Conservation (phyloP, 2,113 vertebrate species). For the Urocolius indicus region DNA sequence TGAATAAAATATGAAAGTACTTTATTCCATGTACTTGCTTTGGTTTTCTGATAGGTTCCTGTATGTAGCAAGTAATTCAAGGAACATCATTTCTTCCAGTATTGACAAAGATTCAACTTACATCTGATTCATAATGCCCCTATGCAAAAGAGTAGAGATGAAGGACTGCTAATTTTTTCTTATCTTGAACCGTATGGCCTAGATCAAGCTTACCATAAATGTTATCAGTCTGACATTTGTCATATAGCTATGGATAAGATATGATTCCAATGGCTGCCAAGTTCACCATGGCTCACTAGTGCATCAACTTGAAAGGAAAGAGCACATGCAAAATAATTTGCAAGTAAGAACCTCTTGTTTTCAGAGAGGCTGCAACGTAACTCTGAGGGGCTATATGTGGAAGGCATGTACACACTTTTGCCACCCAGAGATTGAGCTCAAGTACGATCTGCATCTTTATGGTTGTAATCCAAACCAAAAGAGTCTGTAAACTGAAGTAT, state of each 20-base stretch:
- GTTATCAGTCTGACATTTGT: neutral
- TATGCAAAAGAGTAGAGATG: neutral
- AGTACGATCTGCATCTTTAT: neutral
- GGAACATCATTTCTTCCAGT: neutral
- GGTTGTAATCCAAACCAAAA: neutral
- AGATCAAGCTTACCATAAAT: neutral
- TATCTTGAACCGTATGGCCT: neutral
- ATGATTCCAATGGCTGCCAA: neutral
- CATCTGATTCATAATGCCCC: neutral
- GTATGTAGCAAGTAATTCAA: neutral
- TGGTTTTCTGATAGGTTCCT: neutral
- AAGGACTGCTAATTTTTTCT: neutral
- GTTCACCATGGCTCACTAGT: neutral
- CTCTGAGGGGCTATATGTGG: neutral
- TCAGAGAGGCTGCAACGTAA: neutral
- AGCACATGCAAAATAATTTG: neutral
- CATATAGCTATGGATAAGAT: neutral
- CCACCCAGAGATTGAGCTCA: neutral
- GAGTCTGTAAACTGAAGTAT: neutral
- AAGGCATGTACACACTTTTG: neutral
- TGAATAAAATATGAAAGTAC: neutral
- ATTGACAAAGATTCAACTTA: neutral
- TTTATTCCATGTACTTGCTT: neutral
- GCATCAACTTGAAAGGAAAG: neutral
- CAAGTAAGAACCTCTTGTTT: neutral